These are phyloP conservation scores for Parus major DNA, from an alignment of 2,113 vertebrate genomes.

Conservation along the genomic window DNA sequence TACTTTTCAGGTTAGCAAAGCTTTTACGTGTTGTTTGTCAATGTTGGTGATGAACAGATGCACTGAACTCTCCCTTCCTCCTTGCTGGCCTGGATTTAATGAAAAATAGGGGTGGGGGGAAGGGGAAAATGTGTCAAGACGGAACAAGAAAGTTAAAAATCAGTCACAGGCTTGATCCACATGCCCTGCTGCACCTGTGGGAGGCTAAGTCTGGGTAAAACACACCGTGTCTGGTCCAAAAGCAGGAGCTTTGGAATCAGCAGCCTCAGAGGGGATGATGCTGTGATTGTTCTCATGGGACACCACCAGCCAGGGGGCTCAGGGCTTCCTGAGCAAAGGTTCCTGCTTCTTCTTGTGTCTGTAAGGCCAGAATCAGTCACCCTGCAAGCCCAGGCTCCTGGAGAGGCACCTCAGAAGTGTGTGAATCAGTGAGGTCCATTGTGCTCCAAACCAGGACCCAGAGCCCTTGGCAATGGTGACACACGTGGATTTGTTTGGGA, in stretches of 20 bases:
- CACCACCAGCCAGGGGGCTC: background rate
- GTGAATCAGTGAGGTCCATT: background rate
- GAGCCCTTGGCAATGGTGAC: background rate
- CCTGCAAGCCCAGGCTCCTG: background rate
- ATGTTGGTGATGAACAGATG: background rate
- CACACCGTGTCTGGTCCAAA: background rate
- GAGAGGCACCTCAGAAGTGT: background rate
- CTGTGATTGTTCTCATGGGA: background rate
- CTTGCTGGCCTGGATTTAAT: background rate
- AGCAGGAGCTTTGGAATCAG: background rate
- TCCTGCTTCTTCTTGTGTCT: background rate
- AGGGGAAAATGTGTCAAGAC: background rate
- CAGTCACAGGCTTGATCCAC: background rate
- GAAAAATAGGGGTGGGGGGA: background rate
- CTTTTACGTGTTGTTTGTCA: conserved; percentile 17
- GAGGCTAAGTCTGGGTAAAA: background rate
- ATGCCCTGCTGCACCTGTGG: background rate
- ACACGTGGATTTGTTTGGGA: background rate
- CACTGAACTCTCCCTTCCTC: background rate
- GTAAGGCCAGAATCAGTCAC: background rate
- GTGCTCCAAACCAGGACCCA: background rate
- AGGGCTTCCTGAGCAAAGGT: background rate
- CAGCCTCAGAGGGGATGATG: background rate
- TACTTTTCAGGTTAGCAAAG: conserved; percentile 31
- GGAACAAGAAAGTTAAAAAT: background rate